Percentiles rank a stretch among this genome's conserved stretches.
Conservation (phyloP, 2,888 invertebrate genomes). For the Polydrusus cervinus region DNA sequence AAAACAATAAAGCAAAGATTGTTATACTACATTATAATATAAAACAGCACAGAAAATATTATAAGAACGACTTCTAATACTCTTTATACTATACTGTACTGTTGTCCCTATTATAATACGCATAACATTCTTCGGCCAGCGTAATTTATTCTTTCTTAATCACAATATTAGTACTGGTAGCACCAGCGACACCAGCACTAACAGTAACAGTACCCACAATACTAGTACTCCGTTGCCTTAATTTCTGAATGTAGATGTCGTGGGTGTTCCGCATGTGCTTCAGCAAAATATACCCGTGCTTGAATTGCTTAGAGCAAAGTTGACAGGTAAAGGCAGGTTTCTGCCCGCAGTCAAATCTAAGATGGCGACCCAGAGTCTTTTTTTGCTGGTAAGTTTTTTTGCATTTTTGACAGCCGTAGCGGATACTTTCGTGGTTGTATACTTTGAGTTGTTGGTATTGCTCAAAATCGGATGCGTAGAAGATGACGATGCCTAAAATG, state of each 20-base stretch:
- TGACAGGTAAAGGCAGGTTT: constrained; percentile 62
- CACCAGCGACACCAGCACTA: constrained; percentile 5
- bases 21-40: too few species aligned
- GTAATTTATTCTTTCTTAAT: neutral
- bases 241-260: constrained; percentile 61
- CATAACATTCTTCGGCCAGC: too few species aligned
- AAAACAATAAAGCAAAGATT: too few species aligned
- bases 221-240: constrained; percentile 55
- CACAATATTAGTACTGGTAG: neutral
- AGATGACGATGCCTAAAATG: constrained; percentile 56
- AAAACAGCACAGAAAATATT: too few species aligned
- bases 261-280: constrained; percentile 60
- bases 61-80: too few species aligned
- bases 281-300: constrained; percentile 60
- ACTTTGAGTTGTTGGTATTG: constrained; percentile 65
- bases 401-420: constrained; percentile 58
- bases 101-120: too few species aligned
- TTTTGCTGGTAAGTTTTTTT: constrained; percentile 62
- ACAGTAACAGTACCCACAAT: constrained; percentile 28
- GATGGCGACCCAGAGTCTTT: constrained; percentile 58
- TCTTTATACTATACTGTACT: too few species aligned
- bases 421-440: constrained; percentile 59
- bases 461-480: constrained; percentile 65
- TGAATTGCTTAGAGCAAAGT: constrained; percentile 59
- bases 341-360: constrained; percentile 59